These are phyloP conservation scores for Irena cyanogastra DNA, from an alignment of 2,113 vertebrate genomes.

Conservation along the genomic window DNA sequence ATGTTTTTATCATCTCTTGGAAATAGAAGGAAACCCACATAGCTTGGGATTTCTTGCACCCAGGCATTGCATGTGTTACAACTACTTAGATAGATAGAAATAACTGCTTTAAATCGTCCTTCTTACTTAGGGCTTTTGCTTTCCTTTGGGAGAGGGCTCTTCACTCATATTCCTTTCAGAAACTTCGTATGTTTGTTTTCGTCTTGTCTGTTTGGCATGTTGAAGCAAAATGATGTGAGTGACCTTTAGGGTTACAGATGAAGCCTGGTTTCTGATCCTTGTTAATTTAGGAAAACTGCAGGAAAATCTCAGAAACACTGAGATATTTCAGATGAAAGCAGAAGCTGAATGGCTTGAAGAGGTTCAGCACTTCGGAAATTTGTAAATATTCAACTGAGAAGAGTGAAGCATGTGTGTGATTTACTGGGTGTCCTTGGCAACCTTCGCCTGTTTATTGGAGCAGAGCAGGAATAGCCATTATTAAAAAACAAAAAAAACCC, in stretches of 20 bases:
- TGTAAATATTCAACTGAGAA: conserved; percentile 11
- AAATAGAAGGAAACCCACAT: background rate
- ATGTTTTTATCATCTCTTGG: background rate
- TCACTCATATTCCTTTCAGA: background rate
- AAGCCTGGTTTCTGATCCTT: background rate
- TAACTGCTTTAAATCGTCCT: background rate
- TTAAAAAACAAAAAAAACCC: background rate
- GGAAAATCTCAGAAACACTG: background rate
- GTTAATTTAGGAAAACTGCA: background rate
- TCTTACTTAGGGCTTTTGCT: background rate
- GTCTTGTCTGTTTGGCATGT: background rate
- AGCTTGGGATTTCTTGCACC: background rate
- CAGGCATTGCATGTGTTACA: background rate
- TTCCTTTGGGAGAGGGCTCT: background rate
- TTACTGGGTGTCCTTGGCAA: background rate
- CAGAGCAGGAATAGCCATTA: background rate
- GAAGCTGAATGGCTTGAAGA: background rate
- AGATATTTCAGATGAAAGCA: conserved; percentile 1
- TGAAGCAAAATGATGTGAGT: conserved; percentile 9
- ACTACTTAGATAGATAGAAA: background rate
- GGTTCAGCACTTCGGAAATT: background rate
- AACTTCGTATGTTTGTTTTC: background rate
- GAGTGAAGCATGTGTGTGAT: background rate
- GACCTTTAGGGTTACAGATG: background rate
- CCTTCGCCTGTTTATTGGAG: background rate